These are phyloP conservation scores for Varanus komodoensis DNA, from an alignment of 2,113 vertebrate genomes.

Conservation along the genomic window DNA sequence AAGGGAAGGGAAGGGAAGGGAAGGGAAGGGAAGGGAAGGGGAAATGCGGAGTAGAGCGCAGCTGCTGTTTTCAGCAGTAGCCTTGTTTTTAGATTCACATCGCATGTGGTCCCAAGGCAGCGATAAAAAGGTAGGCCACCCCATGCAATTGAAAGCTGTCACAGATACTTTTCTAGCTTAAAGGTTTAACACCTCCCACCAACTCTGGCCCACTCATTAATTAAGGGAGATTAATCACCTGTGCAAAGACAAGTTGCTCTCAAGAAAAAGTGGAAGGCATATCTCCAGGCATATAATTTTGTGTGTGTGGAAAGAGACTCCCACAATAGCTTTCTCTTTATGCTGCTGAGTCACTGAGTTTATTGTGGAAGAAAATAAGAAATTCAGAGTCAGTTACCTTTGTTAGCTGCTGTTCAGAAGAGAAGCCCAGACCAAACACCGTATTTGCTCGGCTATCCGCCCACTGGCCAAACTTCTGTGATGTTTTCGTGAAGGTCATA, in stretches of 20 bases:
- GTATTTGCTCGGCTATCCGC: conserved; percentile 98
- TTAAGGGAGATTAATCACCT: rapidly evolving
- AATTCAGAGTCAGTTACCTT: conserved; percentile 81
- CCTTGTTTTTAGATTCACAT: neutral
- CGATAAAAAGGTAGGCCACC: neutral
- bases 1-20: neutral
- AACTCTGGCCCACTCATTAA: neutral
- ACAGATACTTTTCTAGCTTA: neutral
- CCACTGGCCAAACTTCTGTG: conserved; percentile 98
- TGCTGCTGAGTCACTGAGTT: neutral
- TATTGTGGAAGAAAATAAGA: neutral
- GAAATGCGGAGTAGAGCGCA: neutral
- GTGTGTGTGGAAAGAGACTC: neutral
- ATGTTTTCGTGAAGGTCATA: conserved; percentile 98
- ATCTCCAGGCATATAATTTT: neutral
- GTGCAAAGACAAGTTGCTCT: neutral
- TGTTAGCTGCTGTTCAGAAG: conserved; percentile 91
- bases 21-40: no score
- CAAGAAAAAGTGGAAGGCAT: neutral
- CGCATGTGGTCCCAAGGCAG: neutral
- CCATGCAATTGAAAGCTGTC: neutral
- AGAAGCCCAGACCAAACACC: conserved; percentile 94
- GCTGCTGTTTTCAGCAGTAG: no score
- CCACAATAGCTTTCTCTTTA: neutral
- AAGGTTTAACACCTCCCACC: neutral